Base-by-base conservation (phyloP, 1,140 invertebrate genomes). In the Harlomillsia oculata region DNA sequence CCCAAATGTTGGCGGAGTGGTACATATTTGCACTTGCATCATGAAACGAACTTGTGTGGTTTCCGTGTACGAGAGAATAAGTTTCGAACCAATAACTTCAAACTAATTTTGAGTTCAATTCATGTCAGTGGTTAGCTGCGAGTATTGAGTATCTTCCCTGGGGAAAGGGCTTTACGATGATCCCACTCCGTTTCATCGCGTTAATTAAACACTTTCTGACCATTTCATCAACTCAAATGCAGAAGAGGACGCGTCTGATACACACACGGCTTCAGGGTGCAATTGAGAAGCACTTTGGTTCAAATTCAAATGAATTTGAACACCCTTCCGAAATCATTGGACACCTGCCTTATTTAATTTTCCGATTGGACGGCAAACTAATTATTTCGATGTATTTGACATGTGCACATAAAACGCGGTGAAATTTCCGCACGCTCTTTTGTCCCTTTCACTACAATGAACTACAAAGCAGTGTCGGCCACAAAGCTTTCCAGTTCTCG, bases 161-260 rank as follows among this genome's bases (percentile, higher is more conserved):
- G 44, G 44, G 39, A 40, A 16, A 9, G 21, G 21, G 26, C 44
- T 46, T 56, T 48, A 18, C 53, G 25, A 18, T 29, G 23, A 28
- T n/a, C 26, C 40, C 34, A 51, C n/a, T 30, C 37, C 32, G 8
- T 34, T 21, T 44, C 52, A 53, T 53, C 40, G 52, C 30, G 34
- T 53, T 53, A 53, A 53, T 53, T 53, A 53, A 53, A 53, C 37
- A 53, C 40, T n/a, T 44, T 53, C 52, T 53, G 45, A 56, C 53
- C 53, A 48, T 45, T 44, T 48, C 40, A 30, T 26, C 29, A 5
- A 6, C 28, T 21, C 43, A 41, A 41, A 45, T 5, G 28, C 20
- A 45, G 6, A 20, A 5, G 28, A 5, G 28, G 14, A n/a, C 43
- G 21, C 43, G 20, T 16, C 21, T 11, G 28, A 41, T 41, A 41